Percentiles rank a stretch among this genome's conserved stretches.
Evolutionary conservation across 2,888 invertebrate species (phyloP).

Genomic region (Brachypalpus laphriformis): DNA sequence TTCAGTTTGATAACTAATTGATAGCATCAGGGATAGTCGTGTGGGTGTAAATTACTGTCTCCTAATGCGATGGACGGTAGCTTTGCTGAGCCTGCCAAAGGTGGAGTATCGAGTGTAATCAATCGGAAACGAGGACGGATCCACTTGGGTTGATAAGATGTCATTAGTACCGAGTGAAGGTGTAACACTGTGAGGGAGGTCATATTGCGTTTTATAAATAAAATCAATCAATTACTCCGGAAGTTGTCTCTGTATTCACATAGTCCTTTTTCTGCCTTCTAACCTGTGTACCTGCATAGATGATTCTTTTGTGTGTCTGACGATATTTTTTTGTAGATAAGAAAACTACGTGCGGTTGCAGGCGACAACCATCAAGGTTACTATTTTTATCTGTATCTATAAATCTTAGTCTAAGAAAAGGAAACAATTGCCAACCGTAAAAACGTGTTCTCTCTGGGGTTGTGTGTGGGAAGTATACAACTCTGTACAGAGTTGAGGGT

Average conservation of each 20-base stretch:
- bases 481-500: neutral
- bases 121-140: conserved; percentile 27
- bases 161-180: neutral
- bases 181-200: neutral
- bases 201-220: too few relatives aligned
- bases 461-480: conserved; percentile 21
- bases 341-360: conserved; percentile 47
- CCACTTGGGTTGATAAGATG: neutral
- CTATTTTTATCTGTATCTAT: conserved; percentile 39
- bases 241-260: too few relatives aligned
- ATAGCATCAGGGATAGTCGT: conserved; percentile 22
- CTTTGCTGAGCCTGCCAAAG: neutral
- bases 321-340: conserved; percentile 6
- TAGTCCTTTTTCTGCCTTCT: neutral
- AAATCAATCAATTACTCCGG: too few relatives aligned
- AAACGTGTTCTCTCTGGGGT: conserved; percentile 2
- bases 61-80: neutral
- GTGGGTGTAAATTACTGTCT: conserved; percentile 5
- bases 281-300: neutral
- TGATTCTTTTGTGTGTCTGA: neutral
- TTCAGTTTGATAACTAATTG: conserved; percentile 51
- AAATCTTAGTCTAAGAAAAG: conserved; percentile 38
- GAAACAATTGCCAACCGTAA: conserved; percentile 52
- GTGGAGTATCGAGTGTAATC: conserved; percentile 27
- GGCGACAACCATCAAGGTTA: conserved; percentile 51